Conservation (phyloP, 2,888 invertebrate species). For the Xestia sexstrigata region DNA sequence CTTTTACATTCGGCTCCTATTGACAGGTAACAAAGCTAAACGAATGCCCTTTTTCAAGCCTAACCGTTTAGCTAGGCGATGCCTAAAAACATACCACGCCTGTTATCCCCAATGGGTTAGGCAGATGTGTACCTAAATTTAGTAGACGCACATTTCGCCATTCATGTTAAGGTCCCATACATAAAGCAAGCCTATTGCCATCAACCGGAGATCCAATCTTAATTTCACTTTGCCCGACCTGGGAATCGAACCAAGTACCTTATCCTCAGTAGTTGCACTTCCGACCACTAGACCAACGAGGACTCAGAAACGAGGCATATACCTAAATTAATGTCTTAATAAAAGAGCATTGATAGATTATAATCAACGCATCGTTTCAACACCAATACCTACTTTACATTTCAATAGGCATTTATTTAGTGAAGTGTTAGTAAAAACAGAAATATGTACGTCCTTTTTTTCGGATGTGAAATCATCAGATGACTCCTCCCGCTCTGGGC, state of each 20-base stretch:
- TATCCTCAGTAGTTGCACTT: neutral
- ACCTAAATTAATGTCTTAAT: neutral
- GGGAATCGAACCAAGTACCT: neutral
- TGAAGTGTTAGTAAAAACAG: too few relatives aligned
- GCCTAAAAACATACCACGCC: neutral
- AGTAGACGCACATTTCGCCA: neutral
- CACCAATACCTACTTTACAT: too few relatives aligned
- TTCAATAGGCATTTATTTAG: too few relatives aligned
- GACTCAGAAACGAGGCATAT: neutral
- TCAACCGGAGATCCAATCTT: neutral
- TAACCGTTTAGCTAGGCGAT: neutral
- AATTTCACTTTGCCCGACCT: neutral
- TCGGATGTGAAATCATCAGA: too few relatives aligned
- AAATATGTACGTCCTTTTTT: too few relatives aligned
- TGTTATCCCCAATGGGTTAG: neutral
- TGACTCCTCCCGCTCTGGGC: too few relatives aligned
- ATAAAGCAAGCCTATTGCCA: neutral
- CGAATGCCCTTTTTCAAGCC: neutral
- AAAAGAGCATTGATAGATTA: neutral
- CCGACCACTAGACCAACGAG: neutral
- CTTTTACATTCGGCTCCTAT: slow-evolving; percentile 29
- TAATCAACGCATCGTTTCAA: too few relatives aligned
- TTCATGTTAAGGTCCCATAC: neutral
- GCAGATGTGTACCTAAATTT: too few relatives aligned
- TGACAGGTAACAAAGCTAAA: neutral